Evolutionary conservation across 2,113 vertebrate genomes (phyloP).

Genomic region (Sinosuthora webbiana): DNA sequence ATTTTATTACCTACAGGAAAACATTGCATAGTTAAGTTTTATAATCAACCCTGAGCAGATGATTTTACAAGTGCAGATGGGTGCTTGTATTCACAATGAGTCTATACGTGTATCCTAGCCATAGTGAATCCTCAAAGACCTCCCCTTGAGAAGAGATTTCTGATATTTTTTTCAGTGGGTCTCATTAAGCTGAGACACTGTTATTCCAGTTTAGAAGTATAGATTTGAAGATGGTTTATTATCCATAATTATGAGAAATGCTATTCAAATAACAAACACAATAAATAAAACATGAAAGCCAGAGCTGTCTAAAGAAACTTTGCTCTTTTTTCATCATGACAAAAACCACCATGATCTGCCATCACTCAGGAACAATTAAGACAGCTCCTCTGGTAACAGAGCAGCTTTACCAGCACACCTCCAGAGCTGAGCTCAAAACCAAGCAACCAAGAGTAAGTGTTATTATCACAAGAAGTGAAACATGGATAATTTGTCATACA

Average conservation of each 20-base stretch:
- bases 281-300: background rate
- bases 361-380: background rate
- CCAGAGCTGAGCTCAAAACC: background rate
- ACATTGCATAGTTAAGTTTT: background rate
- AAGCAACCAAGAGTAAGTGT: background rate
- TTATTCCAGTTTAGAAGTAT: background rate
- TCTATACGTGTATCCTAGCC: background rate
- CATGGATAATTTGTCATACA: background rate
- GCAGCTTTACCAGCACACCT: background rate
- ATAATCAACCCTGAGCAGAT: background rate
- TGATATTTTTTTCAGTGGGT: background rate
- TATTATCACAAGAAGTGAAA: background rate
- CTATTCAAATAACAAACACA: background rate
- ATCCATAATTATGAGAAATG: background rate
- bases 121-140: background rate
- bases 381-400: background rate
- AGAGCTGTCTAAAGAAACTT: background rate
- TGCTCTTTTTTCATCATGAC: background rate
- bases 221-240: background rate
- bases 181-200: background rate
- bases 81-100: background rate
- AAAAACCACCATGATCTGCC: background rate
- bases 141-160: background rate
- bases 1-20: conserved; percentile 45
- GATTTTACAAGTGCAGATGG: background rate